Conservation (phyloP, 1,140 invertebrate genomes). For the Tetranychus urticae region DNA sequence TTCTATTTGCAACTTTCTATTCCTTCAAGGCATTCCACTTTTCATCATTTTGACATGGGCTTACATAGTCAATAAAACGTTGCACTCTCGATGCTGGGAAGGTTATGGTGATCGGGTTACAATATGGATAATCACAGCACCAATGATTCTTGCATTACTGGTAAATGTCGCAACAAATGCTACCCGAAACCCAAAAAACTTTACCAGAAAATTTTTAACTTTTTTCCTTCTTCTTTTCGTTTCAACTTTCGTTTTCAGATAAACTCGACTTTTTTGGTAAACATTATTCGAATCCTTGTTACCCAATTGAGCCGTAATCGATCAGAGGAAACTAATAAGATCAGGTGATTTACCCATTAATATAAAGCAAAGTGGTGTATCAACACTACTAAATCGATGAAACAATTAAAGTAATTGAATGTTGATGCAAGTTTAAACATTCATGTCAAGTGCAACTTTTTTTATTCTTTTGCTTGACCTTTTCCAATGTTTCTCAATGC, state of each 20-base stretch:
- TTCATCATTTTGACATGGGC: conserved; percentile 22
- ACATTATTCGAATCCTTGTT: conserved; percentile 27
- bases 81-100: conserved; percentile 22
- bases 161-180: conserved; percentile 7
- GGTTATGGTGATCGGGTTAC: conserved; percentile 19
- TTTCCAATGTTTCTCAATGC: no score
- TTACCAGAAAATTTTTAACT: no score
- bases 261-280: conserved; percentile 26
- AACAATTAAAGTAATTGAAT: no score
- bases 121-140: conserved; percentile 25
- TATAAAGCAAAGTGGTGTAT: no score
- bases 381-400: no score
- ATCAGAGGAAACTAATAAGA: conserved; percentile 20
- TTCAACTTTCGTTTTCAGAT: conserved; percentile 15
- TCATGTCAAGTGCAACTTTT: no score
- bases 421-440: no score
- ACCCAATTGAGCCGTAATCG: conserved; percentile 21
- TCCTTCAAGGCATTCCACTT: conserved; percentile 21
- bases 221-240: background rate
- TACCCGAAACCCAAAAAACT: no score
- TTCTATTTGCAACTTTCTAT: background rate
- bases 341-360: conserved; percentile 17
- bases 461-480: no score
- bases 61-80: conserved; percentile 17
- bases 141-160: conserved; percentile 23